phyloP scores from a whole-genome alignment of 1,140 invertebrate species.

The Meteorus sp. region DNA sequence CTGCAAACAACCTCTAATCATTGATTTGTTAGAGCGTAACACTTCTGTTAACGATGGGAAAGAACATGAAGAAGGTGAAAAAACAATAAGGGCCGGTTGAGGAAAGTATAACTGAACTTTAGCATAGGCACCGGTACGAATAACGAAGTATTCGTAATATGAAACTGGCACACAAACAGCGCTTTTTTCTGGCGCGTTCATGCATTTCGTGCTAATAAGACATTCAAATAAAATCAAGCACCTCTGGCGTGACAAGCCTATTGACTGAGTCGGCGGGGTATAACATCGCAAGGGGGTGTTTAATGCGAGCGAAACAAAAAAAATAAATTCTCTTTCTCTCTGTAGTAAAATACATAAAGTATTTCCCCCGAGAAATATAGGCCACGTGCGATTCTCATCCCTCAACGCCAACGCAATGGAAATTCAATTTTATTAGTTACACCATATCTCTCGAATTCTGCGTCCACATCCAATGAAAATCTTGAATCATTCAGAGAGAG shows the following conservation, averaged over 20 bases:
- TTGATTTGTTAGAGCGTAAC: too few relatives aligned
- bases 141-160: slow-evolving; percentile 1
- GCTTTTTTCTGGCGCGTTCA: slow-evolving; percentile 5
- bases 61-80: too few relatives aligned
- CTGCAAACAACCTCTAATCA: too few relatives aligned
- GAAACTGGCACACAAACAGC: neutral
- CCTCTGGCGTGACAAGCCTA: slow-evolving; percentile 17
- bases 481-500: slow-evolving; percentile 7
- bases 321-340: slow-evolving; percentile 8
- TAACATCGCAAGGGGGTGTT: neutral
- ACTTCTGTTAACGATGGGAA: too few relatives aligned
- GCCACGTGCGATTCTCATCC: neutral
- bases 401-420: slow-evolving; percentile 4
- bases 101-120: too few relatives aligned
- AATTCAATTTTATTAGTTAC: slow-evolving; percentile 22
- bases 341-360: slow-evolving; percentile 14
- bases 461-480: neutral
- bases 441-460: slow-evolving; percentile 4
- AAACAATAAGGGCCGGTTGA: too few relatives aligned
- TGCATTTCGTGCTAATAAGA: slow-evolving; percentile 34
- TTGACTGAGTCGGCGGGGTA: slow-evolving; percentile 11
- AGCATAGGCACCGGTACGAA: too few relatives aligned
- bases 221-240: slow-evolving; percentile 34
- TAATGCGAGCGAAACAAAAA: slow-evolving; percentile 2
- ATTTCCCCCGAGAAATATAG: slow-evolving; percentile 1